Conservation (phyloP, 2,797 vertebrate species). For the Oophaga sylvatica region DNA sequence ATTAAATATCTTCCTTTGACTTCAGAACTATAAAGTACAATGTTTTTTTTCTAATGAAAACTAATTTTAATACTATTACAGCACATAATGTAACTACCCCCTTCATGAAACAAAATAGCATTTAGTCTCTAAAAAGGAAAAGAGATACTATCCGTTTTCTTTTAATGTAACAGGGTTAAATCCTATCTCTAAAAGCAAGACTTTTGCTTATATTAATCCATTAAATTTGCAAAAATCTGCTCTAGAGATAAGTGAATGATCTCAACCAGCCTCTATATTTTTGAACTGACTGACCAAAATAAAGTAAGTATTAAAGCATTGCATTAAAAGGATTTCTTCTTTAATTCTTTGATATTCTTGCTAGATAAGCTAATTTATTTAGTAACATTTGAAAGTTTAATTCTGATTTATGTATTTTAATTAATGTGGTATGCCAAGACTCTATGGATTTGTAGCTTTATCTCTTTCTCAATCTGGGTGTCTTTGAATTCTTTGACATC, state of each 20-base stretch:
- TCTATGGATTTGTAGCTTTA: constrained; percentile 34
- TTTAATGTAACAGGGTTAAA: constrained; percentile 3
- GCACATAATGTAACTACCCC: not conserved
- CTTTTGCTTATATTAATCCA: constrained; percentile 6
- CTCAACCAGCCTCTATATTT: constrained; percentile 12
- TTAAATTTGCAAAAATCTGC: not conserved
- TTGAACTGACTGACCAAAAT: constrained; percentile 9
- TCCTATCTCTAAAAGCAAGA: not conserved
- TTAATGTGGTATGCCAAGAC: constrained; percentile 39
- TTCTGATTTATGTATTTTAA: constrained; percentile 52
- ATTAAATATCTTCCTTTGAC: not conserved
- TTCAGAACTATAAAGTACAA: not conserved
- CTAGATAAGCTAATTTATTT: constrained; percentile 41
- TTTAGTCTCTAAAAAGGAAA: constrained; percentile 6
- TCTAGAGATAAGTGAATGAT: constrained; percentile 10
- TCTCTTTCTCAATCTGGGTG: constrained; percentile 66
- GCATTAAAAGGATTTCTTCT: not conserved
- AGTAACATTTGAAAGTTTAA: constrained; percentile 33
- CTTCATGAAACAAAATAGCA: not conserved
- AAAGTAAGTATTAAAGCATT: constrained; percentile 6
- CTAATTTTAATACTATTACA: not conserved
- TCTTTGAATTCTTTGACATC: constrained; percentile 68
- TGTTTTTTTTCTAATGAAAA: not conserved
- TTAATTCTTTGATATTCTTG: constrained; percentile 26
- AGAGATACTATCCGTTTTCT: not conserved